Evolutionary conservation across 2,888 invertebrate genomes (phyloP).

Genomic region (Ophioninae sp.): DNA sequence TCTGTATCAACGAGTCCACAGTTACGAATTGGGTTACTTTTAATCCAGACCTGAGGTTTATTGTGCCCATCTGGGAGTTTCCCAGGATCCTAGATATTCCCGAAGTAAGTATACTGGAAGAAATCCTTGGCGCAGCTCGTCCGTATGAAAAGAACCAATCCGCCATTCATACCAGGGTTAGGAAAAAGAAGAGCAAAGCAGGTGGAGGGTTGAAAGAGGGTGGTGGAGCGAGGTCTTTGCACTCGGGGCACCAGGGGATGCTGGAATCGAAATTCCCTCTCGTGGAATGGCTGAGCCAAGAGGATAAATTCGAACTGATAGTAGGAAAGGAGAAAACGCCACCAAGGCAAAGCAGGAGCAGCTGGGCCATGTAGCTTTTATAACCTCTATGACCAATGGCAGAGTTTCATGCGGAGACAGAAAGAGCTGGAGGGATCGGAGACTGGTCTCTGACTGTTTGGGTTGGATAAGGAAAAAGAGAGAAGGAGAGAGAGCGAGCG

Average conservation of each 20-base stretch:
- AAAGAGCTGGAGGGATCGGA: slow-evolving; percentile 20
- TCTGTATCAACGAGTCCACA: too few species aligned
- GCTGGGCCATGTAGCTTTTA: slow-evolving; percentile 74
- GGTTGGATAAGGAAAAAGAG: too few species aligned
- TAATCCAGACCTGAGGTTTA: too few species aligned
- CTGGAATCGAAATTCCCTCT: slow-evolving; percentile 54
- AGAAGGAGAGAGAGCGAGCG: slow-evolving; percentile 21
- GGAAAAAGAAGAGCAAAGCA: not conserved
- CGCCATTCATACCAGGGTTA: slow-evolving; percentile 13
- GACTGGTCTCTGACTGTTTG: not conserved
- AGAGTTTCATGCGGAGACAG: slow-evolving; percentile 75
- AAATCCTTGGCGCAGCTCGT: not conserved
- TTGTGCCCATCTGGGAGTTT: too few species aligned
- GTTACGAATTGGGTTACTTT: too few species aligned
- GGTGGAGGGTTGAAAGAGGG: not conserved
- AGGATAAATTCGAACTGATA: slow-evolving; percentile 26
- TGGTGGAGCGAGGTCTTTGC: slow-evolving; percentile 44
- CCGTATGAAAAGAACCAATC: slow-evolving; percentile 24
- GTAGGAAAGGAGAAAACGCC: slow-evolving; percentile 51
- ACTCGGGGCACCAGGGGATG: slow-evolving; percentile 26
- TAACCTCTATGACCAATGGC: slow-evolving; percentile 79
- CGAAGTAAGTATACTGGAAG: not conserved
- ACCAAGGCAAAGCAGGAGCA: slow-evolving; percentile 70
- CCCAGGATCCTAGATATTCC: not conserved
- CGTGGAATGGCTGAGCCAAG: slow-evolving; percentile 52